Base-by-base conservation (phyloP, 2,888 invertebrate species). In the Acleris emargana region DNA sequence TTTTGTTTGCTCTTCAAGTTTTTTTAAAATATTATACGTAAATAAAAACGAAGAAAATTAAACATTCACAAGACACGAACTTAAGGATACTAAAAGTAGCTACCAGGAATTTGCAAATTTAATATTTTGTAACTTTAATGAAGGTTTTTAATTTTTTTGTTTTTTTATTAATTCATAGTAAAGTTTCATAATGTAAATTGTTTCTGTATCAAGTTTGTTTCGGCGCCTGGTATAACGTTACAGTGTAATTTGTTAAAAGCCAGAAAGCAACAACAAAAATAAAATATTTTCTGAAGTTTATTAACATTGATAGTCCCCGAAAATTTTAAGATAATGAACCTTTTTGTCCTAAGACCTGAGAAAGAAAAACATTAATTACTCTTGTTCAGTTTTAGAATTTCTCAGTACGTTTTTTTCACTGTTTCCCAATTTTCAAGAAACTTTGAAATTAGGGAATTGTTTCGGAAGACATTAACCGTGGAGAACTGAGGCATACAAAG, bases 361-460 rank as follows among this genome's bases (percentile, higher is more conserved):
- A 49, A 55, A 50, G 38, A 47, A 62, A 62, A 55, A 22, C 62
- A 62, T 62, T 62, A 62, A 62, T 62, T 62, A 62, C 50, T 42
- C 28, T 18, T 25, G 42, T 50, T 50, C 55, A 62, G 55, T 50
- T 49, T 57, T 11, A 50, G 49, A 57, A 18, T 42, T 57, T n/a
- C 45, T 42, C 38, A 49, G 52, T n/a, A 52, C 18, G 32, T n/a
- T 58, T 25, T 55, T 54, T 64, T 38, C 42, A 28, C 32, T 9
- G 32, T 32, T 32, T 4, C 32, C 32, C 9, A 25, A 53, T 52
- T 20, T 47, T 38, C 25, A 42, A 28, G 22, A 53, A 64, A 54
- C 54, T 64, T 53, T 52, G 16, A 54, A 59, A 59, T 64, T 50
- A 50, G 38, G 42, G 22, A 43, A 64, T 59, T 64, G 64, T 64